phyloP scores from a whole-genome alignment of 2,113 vertebrate genomes.

The Macquaria australasica region DNA sequence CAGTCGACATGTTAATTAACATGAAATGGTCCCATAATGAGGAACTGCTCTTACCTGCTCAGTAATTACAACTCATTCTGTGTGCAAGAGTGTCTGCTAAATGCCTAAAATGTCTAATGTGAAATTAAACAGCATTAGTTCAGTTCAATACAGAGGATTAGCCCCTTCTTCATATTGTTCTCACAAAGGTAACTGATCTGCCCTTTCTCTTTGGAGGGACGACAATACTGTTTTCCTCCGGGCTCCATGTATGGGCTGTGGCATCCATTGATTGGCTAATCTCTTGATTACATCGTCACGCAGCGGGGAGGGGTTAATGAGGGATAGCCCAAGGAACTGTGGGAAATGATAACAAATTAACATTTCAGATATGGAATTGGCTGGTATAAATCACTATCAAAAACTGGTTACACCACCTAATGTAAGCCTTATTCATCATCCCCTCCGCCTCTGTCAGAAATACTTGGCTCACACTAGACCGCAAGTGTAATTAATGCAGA shows the following conservation, averaged over 20 bases:
- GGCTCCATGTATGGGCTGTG: constrained; percentile 23
- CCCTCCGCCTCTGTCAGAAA: constrained; percentile 69
- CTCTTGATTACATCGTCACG: constrained; percentile 76
- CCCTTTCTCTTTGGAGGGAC: constrained; percentile 29
- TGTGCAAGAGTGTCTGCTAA: constrained; percentile 14
- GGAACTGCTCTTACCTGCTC: constrained; percentile 43
- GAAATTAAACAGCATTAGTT: constrained; percentile 51
- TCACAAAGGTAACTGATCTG: constrained; percentile 51
- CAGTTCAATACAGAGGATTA: constrained; percentile 49
- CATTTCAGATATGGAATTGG: constrained; percentile 82
- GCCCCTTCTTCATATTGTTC: constrained; percentile 48
- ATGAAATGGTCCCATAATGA: constrained; percentile 29
- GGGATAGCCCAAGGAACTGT: constrained; percentile 79
- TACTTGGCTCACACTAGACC: constrained; percentile 66
- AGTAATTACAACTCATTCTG: constrained; percentile 52
- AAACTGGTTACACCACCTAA: constrained; percentile 81
- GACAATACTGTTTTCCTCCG: constrained; percentile 37
- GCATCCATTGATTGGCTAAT: constrained; percentile 70
- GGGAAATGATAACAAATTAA: constrained; percentile 85
- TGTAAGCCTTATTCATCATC: constrained; percentile 81
- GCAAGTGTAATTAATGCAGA: constrained; percentile 80
- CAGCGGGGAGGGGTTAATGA: constrained; percentile 78
- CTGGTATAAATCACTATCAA: constrained; percentile 84
- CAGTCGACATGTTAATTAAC: constrained; percentile 49
- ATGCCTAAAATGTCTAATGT: constrained; percentile 37